Conservation (phyloP, 2,888 invertebrate species). For the Petrophora chlorosata region DNA sequence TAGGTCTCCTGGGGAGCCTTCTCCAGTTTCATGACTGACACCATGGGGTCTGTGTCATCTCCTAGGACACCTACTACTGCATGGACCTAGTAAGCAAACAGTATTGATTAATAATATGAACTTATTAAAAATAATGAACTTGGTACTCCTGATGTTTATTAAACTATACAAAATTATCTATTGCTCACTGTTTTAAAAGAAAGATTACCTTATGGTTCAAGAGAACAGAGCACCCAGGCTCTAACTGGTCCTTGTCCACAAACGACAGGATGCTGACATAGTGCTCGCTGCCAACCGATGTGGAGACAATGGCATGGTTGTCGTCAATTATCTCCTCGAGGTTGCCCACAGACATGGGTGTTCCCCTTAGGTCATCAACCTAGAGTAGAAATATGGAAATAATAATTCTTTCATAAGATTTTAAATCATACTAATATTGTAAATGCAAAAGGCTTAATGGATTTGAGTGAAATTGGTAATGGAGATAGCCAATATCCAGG, state of each 20-base stretch:
- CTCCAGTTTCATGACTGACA: slow-evolving; percentile 99
- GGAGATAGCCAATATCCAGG: no score
- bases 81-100: slow-evolving; percentile 87
- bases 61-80: slow-evolving; percentile 99
- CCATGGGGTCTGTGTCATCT: slow-evolving; percentile 99
- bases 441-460: no score
- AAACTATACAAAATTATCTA: no score
- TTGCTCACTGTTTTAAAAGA: no score
- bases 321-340: slow-evolving; percentile 99
- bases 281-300: slow-evolving; percentile 99
- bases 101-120: not conserved
- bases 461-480: no score
- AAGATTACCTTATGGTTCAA: slow-evolving; percentile 97
- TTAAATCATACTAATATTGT: no score
- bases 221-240: slow-evolving; percentile 99
- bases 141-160: no score
- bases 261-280: slow-evolving; percentile 99
- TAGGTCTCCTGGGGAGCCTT: slow-evolving; percentile 99
- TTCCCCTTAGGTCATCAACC: slow-evolving; percentile 98
- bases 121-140: not conserved
- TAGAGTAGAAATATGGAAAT: slow-evolving; percentile 31
- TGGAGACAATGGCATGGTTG: slow-evolving; percentile 99
- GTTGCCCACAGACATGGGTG: slow-evolving; percentile 99
- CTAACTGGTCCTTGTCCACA: slow-evolving; percentile 99
- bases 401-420: no score